These are phyloP conservation scores for Leptopilina clavipes DNA, from an alignment of 1,140 invertebrate genomes.

Conservation along the genomic window DNA sequence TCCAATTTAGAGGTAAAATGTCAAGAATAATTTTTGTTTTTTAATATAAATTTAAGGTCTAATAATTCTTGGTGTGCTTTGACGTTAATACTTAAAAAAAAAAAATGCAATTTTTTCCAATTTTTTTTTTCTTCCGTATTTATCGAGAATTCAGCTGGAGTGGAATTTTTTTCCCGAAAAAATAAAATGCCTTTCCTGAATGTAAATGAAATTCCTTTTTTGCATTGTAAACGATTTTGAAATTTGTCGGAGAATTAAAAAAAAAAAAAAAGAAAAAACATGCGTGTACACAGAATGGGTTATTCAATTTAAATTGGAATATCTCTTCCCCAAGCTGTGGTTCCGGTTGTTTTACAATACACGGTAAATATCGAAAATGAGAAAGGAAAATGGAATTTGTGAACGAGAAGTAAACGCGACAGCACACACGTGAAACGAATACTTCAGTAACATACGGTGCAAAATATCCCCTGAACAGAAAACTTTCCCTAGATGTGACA, in stretches of 20 bases:
- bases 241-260: not conserved
- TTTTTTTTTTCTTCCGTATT: too few species aligned
- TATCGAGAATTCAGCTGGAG: too few species aligned
- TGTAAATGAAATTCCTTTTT: not conserved
- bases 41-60: too few species aligned
- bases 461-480: conserved; percentile 19
- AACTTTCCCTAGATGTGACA: conserved; percentile 24
- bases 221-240: not conserved
- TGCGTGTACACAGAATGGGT: conserved; percentile 12
- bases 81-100: too few species aligned
- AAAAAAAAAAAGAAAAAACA: not conserved
- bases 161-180: too few species aligned
- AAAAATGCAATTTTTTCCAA: too few species aligned
- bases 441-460: conserved; percentile 28
- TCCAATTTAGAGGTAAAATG: too few species aligned
- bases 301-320: conserved; percentile 33
- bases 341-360: conserved; percentile 20
- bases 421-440: conserved; percentile 28
- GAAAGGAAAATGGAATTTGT: conserved; percentile 37
- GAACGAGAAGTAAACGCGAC: conserved; percentile 36
- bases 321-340: conserved; percentile 14
- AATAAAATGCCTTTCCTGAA: too few species aligned
- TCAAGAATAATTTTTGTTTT: too few species aligned
- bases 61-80: too few species aligned
- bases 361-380: conserved; percentile 32